Evolutionary conservation across 2,888 invertebrate species (phyloP), one percentile per base, ranked within the genome.

Genomic region (Ochlodes sylvanus): DNA sequence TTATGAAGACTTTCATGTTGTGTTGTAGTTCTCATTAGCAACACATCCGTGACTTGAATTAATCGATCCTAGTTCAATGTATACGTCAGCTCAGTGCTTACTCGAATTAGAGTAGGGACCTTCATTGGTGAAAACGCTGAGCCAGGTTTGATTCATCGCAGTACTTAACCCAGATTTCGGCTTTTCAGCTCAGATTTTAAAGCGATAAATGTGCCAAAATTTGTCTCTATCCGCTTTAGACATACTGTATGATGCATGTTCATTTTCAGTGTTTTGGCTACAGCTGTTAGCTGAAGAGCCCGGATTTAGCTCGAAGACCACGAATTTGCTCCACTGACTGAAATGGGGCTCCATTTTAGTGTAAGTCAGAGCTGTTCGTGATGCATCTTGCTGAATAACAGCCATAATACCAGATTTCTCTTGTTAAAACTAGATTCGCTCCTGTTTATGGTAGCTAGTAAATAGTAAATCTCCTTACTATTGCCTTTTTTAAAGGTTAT

Each of bases 151-250:
- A 65, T 65, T 58, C 50, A 65, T 57, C 21, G 19, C 41, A 27
- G 58, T 50, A 27, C 50, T 65, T 58, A 65, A 58, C 65, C 65
- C 50, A 65, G 58, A 58, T 65, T 50, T 52, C 27, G 7, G 56
- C 50, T 50, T 50, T 50, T 50, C 50, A 50, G 50, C 19, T 50
- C 50, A 50, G 50, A 50, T 50, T 50, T 50, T 50, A 38, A 50
- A 44, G 42, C 64, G 56, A 64, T 47, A 64, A 64, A 57, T 57
- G 56, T 56, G 57, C 64, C 56, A 64, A 64, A 64, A 57, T 57
- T 56, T 42, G 47, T 64, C 50, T 50, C 50, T 21, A 50, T 50
- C 50, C 50, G 19, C 50, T 50, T 10, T 19, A 50, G 50, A 19
- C 17, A 17, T 47, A 50, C 19, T 19, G 12, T 12, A 17, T 50